phyloP scores from a whole-genome alignment of 2,888 invertebrate species.

The Athetis lepigone region DNA sequence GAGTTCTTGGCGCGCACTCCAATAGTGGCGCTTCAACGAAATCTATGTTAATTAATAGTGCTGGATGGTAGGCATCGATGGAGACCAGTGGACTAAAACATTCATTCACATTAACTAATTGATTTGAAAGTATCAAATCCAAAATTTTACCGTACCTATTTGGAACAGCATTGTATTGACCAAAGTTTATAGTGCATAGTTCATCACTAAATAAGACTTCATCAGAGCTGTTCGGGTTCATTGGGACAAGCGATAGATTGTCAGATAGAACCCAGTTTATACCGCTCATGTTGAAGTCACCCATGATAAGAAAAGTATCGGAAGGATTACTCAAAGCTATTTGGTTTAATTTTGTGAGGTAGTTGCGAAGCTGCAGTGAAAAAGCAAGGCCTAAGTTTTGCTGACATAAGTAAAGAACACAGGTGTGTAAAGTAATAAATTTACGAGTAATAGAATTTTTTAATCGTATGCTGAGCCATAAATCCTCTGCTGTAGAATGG shows the following conservation, averaged over 20 bases:
- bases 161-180: background rate
- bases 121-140: background rate
- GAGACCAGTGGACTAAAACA: background rate
- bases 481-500: conserved; percentile 1
- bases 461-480: background rate
- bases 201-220: conserved; percentile 1
- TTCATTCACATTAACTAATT: background rate
- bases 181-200: background rate
- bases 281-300: conserved; percentile 3
- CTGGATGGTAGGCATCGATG: background rate
- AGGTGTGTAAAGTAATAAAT: background rate
- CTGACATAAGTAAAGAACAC: no score
- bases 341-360: background rate
- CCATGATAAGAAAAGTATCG: background rate
- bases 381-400: no score
- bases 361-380: background rate
- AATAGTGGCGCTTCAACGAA: background rate
- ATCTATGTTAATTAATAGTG: background rate
- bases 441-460: background rate
- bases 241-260: no score
- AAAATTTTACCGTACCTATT: background rate
- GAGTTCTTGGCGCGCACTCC: background rate
- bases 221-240: background rate
- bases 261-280: conserved; percentile 1
- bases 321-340: background rate